Conservation (phyloP, 2,888 invertebrate species). For the Caenorhabditis sinica region DNA sequence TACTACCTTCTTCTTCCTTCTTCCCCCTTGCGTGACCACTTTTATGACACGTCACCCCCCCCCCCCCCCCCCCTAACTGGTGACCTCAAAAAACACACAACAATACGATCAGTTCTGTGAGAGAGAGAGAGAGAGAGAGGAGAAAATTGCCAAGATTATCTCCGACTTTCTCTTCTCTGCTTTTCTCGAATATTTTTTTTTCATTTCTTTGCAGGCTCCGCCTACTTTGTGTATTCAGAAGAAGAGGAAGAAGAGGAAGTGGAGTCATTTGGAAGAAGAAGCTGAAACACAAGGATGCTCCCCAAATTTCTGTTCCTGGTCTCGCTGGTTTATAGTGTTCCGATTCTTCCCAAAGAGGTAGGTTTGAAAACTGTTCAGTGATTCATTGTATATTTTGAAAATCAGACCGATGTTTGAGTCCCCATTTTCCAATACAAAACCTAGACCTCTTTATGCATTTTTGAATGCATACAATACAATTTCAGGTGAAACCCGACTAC, state of each 20-base stretch:
- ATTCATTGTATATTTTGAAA: neutral
- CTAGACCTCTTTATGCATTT: neutral
- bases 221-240: conserved; percentile 15
- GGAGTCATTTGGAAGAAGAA: conserved; percentile 4
- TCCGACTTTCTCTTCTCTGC: neutral
- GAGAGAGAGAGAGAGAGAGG: too few relatives aligned
- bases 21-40: neutral
- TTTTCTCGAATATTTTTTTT: neutral
- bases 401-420: neutral
- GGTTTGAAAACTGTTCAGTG: neutral
- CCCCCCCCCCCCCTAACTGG: neutral
- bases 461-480: neutral
- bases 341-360: neutral
- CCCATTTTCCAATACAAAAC: neutral
- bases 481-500: conserved; percentile 51
- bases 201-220: conserved; percentile 15
- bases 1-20: neutral
- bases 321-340: conserved; percentile 4
- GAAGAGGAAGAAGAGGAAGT: neutral
- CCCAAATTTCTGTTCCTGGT: conserved; percentile 10
- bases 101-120: conserved; percentile 11
- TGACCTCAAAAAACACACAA: conserved; percentile 7
- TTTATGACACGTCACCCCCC: neutral
- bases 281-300: conserved; percentile 22
- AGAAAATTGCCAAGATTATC: conserved; percentile 40